These are phyloP conservation scores for Strigamia crassipes DNA, from an alignment of 2,888 invertebrate species.

Conservation along the genomic window DNA sequence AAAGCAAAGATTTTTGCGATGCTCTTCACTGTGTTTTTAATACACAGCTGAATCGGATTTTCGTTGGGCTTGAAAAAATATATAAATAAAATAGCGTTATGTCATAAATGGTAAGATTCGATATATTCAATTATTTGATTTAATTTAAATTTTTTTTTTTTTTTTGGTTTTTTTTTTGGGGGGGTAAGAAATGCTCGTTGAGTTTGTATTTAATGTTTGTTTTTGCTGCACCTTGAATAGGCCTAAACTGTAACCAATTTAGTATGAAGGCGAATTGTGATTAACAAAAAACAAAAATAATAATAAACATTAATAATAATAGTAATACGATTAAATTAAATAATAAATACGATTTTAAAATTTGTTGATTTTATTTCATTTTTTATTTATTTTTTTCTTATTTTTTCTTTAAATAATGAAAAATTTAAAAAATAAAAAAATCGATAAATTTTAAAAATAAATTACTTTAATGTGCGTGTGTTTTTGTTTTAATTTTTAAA, in stretches of 20 bases:
- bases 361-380: background rate
- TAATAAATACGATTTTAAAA: background rate
- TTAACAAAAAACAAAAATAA: background rate
- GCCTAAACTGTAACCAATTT: background rate
- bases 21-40: background rate
- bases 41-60: background rate
- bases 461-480: constrained; percentile 28
- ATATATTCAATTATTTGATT: background rate
- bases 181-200: background rate
- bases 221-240: background rate
- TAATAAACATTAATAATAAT: too few relatives aligned
- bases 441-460: constrained; percentile 25
- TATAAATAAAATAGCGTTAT: background rate
- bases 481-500: background rate
- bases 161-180: background rate
- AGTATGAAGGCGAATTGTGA: constrained; percentile 22
- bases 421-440: background rate
- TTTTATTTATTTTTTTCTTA: too few relatives aligned
- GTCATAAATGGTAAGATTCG: constrained; percentile 29
- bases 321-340: background rate
- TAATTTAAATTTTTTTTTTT: background rate
- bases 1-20: background rate
- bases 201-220: background rate
- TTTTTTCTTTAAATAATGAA: background rate
- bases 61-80: constrained; percentile 9